Evolutionary conservation across 2,797 vertebrate genomes (phyloP), one percentile per base, ranked within the genome.

Genomic region (Lepus oiostolus): DNA sequence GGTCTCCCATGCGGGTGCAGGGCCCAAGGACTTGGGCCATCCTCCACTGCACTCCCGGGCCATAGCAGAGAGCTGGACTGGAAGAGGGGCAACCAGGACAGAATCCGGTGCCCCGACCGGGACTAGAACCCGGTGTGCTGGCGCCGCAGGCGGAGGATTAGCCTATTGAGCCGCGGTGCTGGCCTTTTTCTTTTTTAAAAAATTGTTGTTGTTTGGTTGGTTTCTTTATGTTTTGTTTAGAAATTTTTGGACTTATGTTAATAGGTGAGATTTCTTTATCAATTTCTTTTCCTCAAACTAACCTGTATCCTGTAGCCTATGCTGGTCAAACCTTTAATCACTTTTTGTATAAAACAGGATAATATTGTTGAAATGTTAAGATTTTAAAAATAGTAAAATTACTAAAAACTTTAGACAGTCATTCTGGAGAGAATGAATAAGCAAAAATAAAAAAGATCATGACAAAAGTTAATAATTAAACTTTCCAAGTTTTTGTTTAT

Each of bases 401-500:
- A 85, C 5, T 58, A 32, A 92, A 92, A 26, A 10, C 16, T 13
- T 94, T 68, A 52, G 21, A 22, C 71, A 58, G 24, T 0, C 84
- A 54, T 74, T 67, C 60, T 83, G 19, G 65, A 32, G 21, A 85
- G 58, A 52, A 79, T 71, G 63, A 63, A 84, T 32, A 10, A 90
- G 3, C 16, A 74, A 58, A 63, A 86, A 67, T 30, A 24, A 50
- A 52, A 70, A 62, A 82, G n/a, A 70, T 42, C 76, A 77, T 82
- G 21, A 76, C 5, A 62, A 74, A 58, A 67, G 11, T 65, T 63
- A 84, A 38, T 58, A 58, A 58, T 58, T 58, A 58, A 28, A 65
- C 82, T 91, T 62, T 38, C 67, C 80, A 76, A 77, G 30, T 70
- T 70, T 91, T 81, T 68, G 63, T 85, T 60, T 24, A 94, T 54